A percentile compares a stretch with the other conserved stretches of the same genome.
phyloP scores from a whole-genome alignment of 2,888 invertebrate species.

The Drosophila bunnanda region DNA sequence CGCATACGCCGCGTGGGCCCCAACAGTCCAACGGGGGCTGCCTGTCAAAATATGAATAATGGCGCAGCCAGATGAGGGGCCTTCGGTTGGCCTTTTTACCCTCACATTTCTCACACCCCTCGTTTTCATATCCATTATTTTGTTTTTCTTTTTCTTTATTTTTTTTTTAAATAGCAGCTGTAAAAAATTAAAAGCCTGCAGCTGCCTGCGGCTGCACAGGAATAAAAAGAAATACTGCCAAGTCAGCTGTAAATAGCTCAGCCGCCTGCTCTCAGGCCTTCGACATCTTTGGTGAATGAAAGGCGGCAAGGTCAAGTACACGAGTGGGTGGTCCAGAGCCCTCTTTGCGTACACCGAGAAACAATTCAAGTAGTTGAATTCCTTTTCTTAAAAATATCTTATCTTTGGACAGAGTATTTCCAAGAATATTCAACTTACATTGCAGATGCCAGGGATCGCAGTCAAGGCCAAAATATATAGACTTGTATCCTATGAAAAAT shows the following conservation, averaged over 20 bases:
- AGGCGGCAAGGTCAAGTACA: conserved; percentile 60
- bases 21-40: conserved; percentile 48
- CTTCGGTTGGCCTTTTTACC: conserved; percentile 22
- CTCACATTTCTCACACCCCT: conserved; percentile 7
- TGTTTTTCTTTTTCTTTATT: background rate
- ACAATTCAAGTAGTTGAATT: conserved; percentile 8
- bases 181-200: conserved; percentile 66
- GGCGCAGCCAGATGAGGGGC: conserved; percentile 38
- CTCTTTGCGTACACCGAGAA: conserved; percentile 8
- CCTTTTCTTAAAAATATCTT: background rate
- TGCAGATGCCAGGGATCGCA: background rate
- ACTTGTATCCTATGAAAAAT: background rate
- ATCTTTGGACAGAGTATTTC: background rate
- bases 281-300: conserved; percentile 43
- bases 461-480: background rate
- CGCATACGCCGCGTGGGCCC: conserved; percentile 70
- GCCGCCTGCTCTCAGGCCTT: conserved; percentile 32
- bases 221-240: conserved; percentile 55
- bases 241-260: conserved; percentile 63
- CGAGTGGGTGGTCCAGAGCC: conserved; percentile 22
- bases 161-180: conserved; percentile 62
- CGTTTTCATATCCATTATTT: background rate
- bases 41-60: conserved; percentile 80
- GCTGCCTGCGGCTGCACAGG: conserved; percentile 48
- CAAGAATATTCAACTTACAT: background rate